These are phyloP conservation scores for Telmatochromis sp. DNA, from an alignment of 2,113 vertebrate genomes.

Conservation along the genomic window DNA sequence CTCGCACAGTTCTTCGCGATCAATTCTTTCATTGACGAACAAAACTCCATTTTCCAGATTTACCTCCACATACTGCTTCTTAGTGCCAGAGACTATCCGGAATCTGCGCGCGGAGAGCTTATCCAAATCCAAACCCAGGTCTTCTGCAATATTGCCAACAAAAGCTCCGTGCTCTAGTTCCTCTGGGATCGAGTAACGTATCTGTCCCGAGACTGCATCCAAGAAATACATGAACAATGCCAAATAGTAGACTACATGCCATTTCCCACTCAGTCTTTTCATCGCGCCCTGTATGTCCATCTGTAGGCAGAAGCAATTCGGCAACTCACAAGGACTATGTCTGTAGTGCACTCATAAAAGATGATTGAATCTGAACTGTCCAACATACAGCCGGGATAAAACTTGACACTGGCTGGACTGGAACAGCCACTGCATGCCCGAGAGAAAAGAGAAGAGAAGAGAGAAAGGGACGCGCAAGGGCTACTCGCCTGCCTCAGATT, in stretches of 20 bases:
- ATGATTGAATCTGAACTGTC: neutral
- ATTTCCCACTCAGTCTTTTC: constrained; percentile 9
- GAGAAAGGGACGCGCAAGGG: constrained; percentile 19
- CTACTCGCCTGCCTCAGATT: constrained; percentile 39
- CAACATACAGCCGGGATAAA: neutral
- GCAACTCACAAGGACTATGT: neutral
- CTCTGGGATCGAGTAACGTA: constrained; percentile 66
- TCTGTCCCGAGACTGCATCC: constrained; percentile 56
- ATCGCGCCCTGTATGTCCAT: constrained; percentile 42
- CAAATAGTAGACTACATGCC: constrained; percentile 23
- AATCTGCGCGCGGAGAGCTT: constrained; percentile 63
- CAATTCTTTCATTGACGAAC: constrained; percentile 64
- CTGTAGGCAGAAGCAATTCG: neutral
- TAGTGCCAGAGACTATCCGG: constrained; percentile 64
- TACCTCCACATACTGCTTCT: constrained; percentile 63
- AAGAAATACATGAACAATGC: constrained; percentile 31
- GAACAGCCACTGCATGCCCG: constrained; percentile 21
- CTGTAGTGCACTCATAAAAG: neutral
- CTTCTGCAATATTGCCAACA: constrained; percentile 66
- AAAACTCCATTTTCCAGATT: constrained; percentile 68
- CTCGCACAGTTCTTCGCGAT: constrained; percentile 65
- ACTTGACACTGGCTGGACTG: constrained; percentile 35
- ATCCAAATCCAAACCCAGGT: constrained; percentile 61
- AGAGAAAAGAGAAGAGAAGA: constrained; percentile 29
- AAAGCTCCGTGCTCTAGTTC: constrained; percentile 69